Conservation (phyloP, 2,113 vertebrate species). For the Myiagra hebetior region DNA sequence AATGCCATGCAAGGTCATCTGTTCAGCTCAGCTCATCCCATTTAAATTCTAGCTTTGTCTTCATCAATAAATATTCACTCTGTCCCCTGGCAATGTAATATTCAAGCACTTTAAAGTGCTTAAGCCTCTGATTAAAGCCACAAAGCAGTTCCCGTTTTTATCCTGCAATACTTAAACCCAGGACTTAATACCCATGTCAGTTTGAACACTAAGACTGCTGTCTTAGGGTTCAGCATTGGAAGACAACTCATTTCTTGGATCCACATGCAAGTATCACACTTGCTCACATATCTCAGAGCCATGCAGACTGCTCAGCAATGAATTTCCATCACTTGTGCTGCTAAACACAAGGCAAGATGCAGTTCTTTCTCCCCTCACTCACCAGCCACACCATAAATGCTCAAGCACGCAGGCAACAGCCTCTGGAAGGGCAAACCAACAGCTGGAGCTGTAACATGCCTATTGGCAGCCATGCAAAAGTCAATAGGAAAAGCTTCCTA, state of each 20-base stretch:
- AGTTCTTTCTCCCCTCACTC: background rate
- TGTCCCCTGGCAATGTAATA: background rate
- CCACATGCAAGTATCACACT: rapidly evolving
- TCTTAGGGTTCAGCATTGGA: background rate
- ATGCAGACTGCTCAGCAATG: background rate
- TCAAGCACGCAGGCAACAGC: rapidly evolving
- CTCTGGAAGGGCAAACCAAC: background rate
- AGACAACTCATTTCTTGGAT: background rate
- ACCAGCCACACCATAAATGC: background rate
- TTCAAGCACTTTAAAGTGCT: background rate
- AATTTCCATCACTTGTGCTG: background rate
- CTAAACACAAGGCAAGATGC: background rate
- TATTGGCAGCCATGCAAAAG: background rate
- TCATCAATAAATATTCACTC: background rate
- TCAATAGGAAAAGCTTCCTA: background rate
- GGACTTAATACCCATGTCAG: background rate
- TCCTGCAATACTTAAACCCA: background rate
- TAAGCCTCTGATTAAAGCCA: background rate
- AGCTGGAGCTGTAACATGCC: background rate
- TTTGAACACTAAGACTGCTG: background rate
- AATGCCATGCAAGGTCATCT: background rate
- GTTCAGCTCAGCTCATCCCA: background rate
- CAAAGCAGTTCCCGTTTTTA: background rate
- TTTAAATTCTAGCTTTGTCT: background rate
- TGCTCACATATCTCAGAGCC: background rate